phyloP scores from a whole-genome alignment of 2,888 invertebrate genomes.

The Parascotia fuliginaria region DNA sequence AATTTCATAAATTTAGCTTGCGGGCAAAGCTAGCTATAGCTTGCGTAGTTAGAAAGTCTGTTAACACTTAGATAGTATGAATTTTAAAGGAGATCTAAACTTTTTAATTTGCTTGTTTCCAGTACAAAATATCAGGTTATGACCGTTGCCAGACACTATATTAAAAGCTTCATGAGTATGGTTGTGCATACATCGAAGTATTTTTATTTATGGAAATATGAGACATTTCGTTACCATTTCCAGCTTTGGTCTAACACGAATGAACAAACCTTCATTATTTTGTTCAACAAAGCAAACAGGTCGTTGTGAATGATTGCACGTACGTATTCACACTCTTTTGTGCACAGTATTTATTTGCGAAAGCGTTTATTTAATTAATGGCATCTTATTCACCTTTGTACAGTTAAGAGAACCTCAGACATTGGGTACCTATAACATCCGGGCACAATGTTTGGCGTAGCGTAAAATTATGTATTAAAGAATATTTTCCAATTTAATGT shows the following conservation, averaged over 20 bases:
- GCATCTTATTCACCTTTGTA: background rate
- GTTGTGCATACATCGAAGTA: conserved; percentile 1
- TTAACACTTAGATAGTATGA: no score
- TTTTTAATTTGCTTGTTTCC: no score
- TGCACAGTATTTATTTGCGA: conserved; percentile 15
- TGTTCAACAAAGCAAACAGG: conserved; percentile 1
- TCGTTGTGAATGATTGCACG: background rate
- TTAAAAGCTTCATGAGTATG: background rate
- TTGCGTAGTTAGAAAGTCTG: no score
- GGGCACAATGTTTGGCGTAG: no score
- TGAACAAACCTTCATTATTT: conserved; percentile 4
- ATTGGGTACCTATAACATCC: no score
- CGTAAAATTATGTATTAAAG: no score
- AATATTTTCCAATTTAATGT: no score
- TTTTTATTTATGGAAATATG: conserved; percentile 17
- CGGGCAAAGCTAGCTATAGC: no score
- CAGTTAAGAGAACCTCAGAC: no score
- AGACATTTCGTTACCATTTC: conserved; percentile 8
- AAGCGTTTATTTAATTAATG: background rate
- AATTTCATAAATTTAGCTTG: no score
- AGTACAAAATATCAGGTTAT: no score
- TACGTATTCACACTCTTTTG: background rate
- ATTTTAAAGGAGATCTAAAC: no score
- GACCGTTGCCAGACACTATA: background rate
- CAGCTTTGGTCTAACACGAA: conserved; percentile 4